Evolutionary conservation across 2,888 invertebrate genomes (phyloP), one percentile per base, ranked within the genome.

Genomic region (Scrobipalpa costella): DNA sequence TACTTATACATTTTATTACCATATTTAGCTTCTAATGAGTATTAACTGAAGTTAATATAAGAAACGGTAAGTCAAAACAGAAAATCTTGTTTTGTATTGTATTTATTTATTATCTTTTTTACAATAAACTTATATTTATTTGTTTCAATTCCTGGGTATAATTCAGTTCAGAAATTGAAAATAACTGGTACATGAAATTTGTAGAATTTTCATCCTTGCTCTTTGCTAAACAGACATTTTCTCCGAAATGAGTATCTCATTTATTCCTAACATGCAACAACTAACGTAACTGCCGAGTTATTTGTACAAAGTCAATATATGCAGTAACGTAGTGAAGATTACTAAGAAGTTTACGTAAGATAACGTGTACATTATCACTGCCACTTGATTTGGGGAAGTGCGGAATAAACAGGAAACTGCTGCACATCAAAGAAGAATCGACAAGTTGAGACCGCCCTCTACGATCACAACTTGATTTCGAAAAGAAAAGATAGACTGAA

Each of bases 371-470:
- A 21, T 49, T 40, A 40, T 69, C 63, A 63, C 64, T 38, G 57
- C 57, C 67, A 55, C 61, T 60, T 52, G 68, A 72, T 68, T 71
- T 67, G 68, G 11, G 69, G 68, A 68, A 67, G 66, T 62, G 62
- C 21, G 65, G 70, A 67, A 65, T 68, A 72, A 74, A 73, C 73
- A 73, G 74, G 74, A 75, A 75, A 72, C 72, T 70, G 68, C 70
- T 68, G 69, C 71, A 71, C 66, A 67, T 77, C 75, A 75, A 75
- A 75, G 73, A 66, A 63, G 66, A 66, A 65, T 69, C 61, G 63
- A 70, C 68, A 65, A 49, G 17, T 34, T 33, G n/a, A 63, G 63
- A 15, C 21, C 11, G 55, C 70, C 70, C 27, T 27, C 2, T 27
- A 27, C 27, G 27, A 27, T 27, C 27, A 27, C 2, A n/a, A n/a